phyloP scores from a whole-genome alignment of 2,113 vertebrate genomes.

The Coptodon rendalli region DNA sequence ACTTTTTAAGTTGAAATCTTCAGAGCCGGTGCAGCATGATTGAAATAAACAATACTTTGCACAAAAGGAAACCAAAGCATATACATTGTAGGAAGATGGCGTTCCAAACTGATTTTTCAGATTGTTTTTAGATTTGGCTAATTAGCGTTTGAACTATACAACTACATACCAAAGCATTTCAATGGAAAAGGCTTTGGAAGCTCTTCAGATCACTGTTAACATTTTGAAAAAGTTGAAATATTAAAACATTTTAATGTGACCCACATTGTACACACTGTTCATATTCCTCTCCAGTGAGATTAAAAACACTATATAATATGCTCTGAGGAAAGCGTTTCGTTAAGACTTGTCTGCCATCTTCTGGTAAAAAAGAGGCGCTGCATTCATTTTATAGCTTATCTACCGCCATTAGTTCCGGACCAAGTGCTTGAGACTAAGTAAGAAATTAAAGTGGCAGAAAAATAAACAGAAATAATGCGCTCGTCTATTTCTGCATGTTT shows the following conservation, averaged over 20 bases:
- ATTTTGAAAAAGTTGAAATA: not conserved
- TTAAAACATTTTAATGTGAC: not conserved
- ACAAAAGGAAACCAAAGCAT: not conserved
- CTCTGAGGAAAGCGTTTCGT: not conserved
- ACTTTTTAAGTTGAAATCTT: not conserved
- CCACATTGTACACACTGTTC: not conserved
- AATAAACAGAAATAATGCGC: not conserved
- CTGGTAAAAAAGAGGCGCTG: not conserved
- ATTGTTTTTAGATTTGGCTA: not conserved
- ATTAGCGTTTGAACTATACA: not conserved
- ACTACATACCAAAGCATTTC: not conserved
- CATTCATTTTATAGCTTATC: not conserved
- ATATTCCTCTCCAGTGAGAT: not conserved
- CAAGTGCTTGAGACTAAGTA: not conserved
- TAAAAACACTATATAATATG: not conserved
- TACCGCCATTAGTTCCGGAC: not conserved
- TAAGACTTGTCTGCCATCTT: constrained; percentile 32
- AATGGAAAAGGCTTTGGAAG: not conserved
- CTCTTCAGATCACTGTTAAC: not conserved
- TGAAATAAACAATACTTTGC: not conserved
- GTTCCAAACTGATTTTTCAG: not conserved
- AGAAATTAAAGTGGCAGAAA: not conserved
- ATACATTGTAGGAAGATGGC: not conserved
- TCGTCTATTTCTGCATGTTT: not conserved
- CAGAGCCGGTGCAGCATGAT: not conserved